Evolutionary conservation across 2,888 invertebrate genomes (phyloP).

Genomic region (Patella depressa): DNA sequence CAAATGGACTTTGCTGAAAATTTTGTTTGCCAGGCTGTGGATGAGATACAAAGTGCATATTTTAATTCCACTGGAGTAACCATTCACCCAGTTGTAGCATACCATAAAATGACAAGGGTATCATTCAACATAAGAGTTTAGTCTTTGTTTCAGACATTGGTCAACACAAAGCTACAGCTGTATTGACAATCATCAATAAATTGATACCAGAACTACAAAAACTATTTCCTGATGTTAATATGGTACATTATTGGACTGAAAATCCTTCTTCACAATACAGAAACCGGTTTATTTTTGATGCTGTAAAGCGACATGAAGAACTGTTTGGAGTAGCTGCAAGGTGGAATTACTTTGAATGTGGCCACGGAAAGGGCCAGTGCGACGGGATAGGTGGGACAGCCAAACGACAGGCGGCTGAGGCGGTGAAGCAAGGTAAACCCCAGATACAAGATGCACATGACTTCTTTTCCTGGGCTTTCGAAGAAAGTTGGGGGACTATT

Average conservation of each 20-base stretch:
- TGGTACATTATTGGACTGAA: constrained; percentile 40
- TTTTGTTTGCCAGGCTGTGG: no score
- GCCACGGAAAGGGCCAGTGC: constrained; percentile 35
- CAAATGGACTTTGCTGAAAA: no score
- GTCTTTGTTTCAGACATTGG: constrained; percentile 38
- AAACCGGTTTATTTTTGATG: constrained; percentile 34
- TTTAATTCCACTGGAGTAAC: background rate
- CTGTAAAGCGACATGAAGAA: constrained; percentile 28
- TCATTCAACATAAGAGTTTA: constrained; percentile 22
- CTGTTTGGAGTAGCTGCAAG: constrained; percentile 22
- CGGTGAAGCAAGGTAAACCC: constrained; percentile 23
- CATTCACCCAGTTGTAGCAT: background rate
- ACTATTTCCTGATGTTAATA: background rate
- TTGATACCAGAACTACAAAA: background rate
- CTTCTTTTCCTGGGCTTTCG: constrained; percentile 27
- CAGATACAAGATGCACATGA: constrained; percentile 32
- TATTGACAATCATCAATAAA: constrained; percentile 24
- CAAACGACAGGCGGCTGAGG: constrained; percentile 30
- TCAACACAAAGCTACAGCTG: constrained; percentile 26
- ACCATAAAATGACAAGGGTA: background rate
- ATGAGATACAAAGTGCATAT: background rate
- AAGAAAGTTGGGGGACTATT: no score
- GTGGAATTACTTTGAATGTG: constrained; percentile 39
- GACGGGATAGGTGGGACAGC: constrained; percentile 35
- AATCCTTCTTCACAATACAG: constrained; percentile 37